These are phyloP conservation scores for Drosophila aff. DNA, from an alignment of 1,140 invertebrate species.

Conservation along the genomic window DNA sequence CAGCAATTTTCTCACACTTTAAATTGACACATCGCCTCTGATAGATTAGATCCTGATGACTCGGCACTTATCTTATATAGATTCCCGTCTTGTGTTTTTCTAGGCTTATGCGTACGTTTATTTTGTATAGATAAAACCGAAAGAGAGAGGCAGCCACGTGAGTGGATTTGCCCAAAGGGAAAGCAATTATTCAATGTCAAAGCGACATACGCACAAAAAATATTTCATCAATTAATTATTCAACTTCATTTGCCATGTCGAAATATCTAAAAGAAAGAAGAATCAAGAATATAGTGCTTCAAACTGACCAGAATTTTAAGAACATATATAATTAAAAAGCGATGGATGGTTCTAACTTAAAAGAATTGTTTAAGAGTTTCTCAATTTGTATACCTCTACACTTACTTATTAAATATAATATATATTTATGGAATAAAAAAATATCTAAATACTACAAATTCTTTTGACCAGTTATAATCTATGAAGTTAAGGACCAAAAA, in stretches of 20 bases:
- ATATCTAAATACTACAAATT: too few species aligned
- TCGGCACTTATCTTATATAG: slow-evolving; percentile 55
- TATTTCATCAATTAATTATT: slow-evolving; percentile 84
- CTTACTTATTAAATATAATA: too few species aligned
- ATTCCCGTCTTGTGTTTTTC: slow-evolving; percentile 38
- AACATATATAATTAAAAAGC: background rate
- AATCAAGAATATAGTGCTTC: background rate
- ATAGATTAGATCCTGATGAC: slow-evolving; percentile 80
- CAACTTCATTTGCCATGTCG: slow-evolving; percentile 33
- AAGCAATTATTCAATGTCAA: slow-evolving; percentile 79
- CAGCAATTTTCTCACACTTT: slow-evolving; percentile 78
- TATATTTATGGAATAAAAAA: too few species aligned
- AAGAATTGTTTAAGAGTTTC: too few species aligned
- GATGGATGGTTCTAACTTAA: too few species aligned
- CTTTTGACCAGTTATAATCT: too few species aligned
- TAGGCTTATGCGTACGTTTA: slow-evolving; percentile 23
- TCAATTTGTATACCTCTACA: too few species aligned
- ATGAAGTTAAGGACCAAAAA: too few species aligned
- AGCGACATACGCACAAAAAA: slow-evolving; percentile 45
- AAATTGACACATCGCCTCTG: slow-evolving; percentile 75
- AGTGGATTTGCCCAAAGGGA: slow-evolving; percentile 46
- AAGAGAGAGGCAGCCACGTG: slow-evolving; percentile 21
- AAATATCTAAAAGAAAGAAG: slow-evolving; percentile 4
- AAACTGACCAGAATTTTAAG: background rate
- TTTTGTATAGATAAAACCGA: slow-evolving; percentile 13